Evolutionary conservation across 2,113 vertebrate species (phyloP).

Genomic region (Bubo scandiacus): DNA sequence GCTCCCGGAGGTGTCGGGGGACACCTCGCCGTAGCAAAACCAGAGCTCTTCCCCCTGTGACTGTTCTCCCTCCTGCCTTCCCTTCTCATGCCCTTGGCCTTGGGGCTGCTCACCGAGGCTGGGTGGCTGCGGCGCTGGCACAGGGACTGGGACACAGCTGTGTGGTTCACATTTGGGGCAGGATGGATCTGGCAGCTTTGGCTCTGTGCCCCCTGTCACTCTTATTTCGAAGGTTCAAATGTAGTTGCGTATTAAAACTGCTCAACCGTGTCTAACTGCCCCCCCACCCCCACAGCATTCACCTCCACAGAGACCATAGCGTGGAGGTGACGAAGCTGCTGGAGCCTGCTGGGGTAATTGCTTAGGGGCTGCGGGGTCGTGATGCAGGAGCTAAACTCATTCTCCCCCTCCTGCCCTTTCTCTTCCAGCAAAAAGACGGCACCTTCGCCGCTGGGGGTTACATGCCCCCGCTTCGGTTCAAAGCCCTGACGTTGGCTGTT

Average conservation of each 20-base stretch:
- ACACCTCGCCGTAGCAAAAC: neutral
- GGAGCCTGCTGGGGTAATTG: neutral
- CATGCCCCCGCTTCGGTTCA: constrained; percentile 97
- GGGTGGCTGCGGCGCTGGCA: neutral
- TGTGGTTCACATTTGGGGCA: neutral
- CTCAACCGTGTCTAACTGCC: neutral
- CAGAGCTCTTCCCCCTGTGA: neutral
- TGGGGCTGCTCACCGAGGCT: neutral
- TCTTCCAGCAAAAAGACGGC: constrained; percentile 91
- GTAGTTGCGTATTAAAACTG: neutral
- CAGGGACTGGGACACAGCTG: neutral
- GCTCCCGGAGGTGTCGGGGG: neutral
- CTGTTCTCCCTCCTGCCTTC: neutral
- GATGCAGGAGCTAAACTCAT: neutral
- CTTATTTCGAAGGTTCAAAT: neutral
- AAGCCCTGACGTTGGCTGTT: constrained; percentile 88
- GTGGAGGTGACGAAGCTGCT: neutral
- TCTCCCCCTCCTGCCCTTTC: neutral
- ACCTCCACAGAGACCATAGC: rapidly evolving
- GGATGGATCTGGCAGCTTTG: neutral
- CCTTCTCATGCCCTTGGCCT: neutral
- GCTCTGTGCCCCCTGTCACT: rapidly evolving
- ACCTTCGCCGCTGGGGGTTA: constrained; percentile 95
- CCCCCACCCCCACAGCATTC: neutral
- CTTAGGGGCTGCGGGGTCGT: neutral